phyloP scores from a whole-genome alignment of 2,888 invertebrate genomes.

The Aphidius colemani region DNA sequence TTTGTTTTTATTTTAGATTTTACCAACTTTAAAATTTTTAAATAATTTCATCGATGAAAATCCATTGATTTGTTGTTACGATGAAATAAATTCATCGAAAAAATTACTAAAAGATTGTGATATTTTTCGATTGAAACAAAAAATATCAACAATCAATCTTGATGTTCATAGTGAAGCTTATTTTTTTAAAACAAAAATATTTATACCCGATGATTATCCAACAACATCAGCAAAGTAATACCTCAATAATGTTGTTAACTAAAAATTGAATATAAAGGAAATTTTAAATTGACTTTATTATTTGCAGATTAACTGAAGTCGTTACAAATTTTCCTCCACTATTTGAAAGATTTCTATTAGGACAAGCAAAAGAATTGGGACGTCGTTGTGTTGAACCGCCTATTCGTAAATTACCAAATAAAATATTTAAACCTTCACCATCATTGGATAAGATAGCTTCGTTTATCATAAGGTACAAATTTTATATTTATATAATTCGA shows the following conservation, averaged over 20 bases:
- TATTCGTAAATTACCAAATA: slow-evolving; percentile 64
- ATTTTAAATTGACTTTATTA: slow-evolving; percentile 11
- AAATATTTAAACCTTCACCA: slow-evolving; percentile 67
- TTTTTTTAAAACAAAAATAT: slow-evolving; percentile 65
- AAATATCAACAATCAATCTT: slow-evolving; percentile 66
- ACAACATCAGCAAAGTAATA: slow-evolving; percentile 62
- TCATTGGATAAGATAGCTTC: slow-evolving; percentile 67
- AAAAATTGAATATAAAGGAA: not conserved
- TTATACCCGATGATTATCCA: slow-evolving; percentile 72
- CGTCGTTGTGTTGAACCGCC: slow-evolving; percentile 74
- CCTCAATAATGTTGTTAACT: not conserved
- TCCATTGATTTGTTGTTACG: slow-evolving; percentile 73
- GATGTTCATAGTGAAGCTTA: slow-evolving; percentile 67
- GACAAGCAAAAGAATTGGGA: slow-evolving; percentile 71
- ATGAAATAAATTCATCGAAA: slow-evolving; percentile 70
- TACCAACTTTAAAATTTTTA: slow-evolving; percentile 67
- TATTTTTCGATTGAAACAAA: slow-evolving; percentile 71
- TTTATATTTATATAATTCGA: not conserved
- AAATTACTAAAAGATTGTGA: slow-evolving; percentile 62
- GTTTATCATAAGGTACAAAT: slow-evolving; percentile 62
- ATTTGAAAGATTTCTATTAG: slow-evolving; percentile 67
- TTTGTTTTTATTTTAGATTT: slow-evolving; percentile 55
- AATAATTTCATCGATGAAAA: slow-evolving; percentile 71
- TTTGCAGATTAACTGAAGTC: slow-evolving; percentile 63
- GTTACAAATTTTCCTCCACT: slow-evolving; percentile 71